These are phyloP conservation scores for Pangasianodon hypophthalmus DNA, from an alignment of 2,113 vertebrate genomes.

Conservation along the genomic window DNA sequence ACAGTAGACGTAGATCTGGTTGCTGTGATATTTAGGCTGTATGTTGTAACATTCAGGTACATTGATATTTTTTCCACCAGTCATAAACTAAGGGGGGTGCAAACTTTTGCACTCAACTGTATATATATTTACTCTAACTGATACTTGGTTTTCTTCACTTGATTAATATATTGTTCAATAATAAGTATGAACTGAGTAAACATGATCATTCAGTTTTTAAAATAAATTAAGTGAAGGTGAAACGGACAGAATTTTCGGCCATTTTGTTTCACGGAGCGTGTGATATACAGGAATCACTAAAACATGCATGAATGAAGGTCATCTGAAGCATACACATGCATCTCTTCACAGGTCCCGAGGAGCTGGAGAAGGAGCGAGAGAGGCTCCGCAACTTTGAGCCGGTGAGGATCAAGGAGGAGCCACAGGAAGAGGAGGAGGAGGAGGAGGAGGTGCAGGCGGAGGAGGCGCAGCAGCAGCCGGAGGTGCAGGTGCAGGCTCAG, in stretches of 20 bases:
- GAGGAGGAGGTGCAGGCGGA: constrained; percentile 55
- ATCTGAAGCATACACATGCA: background rate
- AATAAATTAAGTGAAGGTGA: background rate
- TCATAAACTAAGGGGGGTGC: background rate
- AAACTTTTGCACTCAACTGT: background rate
- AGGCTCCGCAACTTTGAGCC: constrained; percentile 81
- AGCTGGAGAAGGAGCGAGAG: constrained; percentile 91
- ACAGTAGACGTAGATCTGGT: background rate
- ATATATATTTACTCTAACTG: too few species aligned
- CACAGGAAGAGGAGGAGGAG: constrained; percentile 80
- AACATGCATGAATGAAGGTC: background rate
- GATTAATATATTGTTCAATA: background rate
- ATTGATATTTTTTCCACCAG: background rate
- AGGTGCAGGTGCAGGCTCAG: constrained; percentile 77
- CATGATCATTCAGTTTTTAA: background rate
- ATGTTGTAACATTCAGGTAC: background rate
- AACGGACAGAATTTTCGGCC: background rate
- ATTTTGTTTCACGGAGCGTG: background rate
- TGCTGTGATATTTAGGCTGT: background rate
- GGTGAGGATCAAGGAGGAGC: constrained; percentile 89
- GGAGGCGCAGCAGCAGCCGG: constrained; percentile 80
- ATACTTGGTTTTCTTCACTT: background rate
- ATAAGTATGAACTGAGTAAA: background rate
- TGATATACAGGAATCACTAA: background rate
- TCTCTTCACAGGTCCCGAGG: constrained; percentile 82